Conservation (phyloP, 2,113 vertebrate species). For the Chaetodon auriga region DNA sequence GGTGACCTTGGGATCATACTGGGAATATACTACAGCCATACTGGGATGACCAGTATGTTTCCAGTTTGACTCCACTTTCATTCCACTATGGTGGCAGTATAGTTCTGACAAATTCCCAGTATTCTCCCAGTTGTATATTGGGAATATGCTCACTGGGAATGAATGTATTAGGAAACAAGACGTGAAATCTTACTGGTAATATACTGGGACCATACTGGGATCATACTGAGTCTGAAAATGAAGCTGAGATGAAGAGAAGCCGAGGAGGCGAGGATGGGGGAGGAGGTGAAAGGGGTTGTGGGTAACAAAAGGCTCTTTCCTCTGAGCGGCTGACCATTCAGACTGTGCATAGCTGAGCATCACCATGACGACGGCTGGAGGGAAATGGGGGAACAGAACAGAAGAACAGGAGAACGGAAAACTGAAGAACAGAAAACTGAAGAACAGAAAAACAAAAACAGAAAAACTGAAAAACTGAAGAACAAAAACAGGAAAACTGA, state of each 20-base stretch:
- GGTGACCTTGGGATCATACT: neutral
- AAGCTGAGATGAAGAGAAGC: constrained; percentile 47
- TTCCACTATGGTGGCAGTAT: no score
- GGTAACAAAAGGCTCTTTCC: constrained; percentile 76
- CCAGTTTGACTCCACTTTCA: no score
- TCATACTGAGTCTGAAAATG: constrained; percentile 6
- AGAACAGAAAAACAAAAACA: no score
- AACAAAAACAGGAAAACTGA: no score
- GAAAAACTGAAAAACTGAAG: no score
- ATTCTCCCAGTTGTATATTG: no score
- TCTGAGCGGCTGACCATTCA: constrained; percentile 69
- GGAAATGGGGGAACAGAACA: constrained; percentile 37
- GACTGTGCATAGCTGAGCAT: constrained; percentile 70
- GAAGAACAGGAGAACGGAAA: neutral
- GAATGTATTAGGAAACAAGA: neutral
- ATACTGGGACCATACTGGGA: neutral
- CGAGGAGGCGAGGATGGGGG: neutral
- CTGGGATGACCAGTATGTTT: no score
- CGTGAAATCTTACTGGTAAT: no score
- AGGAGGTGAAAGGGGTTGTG: constrained; percentile 39
- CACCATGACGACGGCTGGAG: constrained; percentile 69
- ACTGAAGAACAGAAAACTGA: no score
- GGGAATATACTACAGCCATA: neutral
- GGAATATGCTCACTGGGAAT: neutral
- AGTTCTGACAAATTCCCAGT: no score